These are phyloP conservation scores for Carassius auratus DNA, from an alignment of 2,113 vertebrate species.

Conservation along the genomic window DNA sequence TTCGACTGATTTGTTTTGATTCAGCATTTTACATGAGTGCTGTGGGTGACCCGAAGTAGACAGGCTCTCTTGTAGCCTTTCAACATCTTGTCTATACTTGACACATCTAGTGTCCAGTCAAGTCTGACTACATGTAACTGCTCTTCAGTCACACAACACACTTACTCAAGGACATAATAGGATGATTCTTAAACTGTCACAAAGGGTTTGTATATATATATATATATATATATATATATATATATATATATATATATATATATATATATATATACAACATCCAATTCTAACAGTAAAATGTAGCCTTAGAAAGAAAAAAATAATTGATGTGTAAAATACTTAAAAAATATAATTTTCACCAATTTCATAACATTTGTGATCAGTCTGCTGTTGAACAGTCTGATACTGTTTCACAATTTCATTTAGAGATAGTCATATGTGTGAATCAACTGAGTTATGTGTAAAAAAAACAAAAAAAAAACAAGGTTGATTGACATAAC, in stretches of 20 bases:
- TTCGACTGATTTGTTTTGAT: conserved; percentile 40
- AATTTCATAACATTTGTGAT: neutral
- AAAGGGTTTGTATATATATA: no score
- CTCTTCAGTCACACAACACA: neutral
- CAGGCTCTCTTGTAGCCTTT: conserved; percentile 16
- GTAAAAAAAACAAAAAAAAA: neutral
- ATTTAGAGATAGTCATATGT: no score
- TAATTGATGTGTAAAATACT: no score
- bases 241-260: no score
- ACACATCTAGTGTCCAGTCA: conserved; percentile 6
- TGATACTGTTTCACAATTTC: neutral
- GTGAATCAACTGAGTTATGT: neutral
- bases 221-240: no score
- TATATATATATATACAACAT: no score
- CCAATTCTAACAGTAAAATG: no score
- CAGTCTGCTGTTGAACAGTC: neutral
- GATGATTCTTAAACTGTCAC: neutral
- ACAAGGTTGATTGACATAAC: neutral
- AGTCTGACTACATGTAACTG: neutral
- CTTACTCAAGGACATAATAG: conserved; percentile 3
- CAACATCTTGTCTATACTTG: conserved; percentile 18
- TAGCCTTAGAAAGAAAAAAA: no score
- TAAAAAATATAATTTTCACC: no score
- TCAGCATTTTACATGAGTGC: conserved; percentile 23
- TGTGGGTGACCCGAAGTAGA: conserved; percentile 4